Percentiles rank a stretch among this genome's conserved stretches.
Conservation (phyloP, 2,888 invertebrate species). For the Parascotia fuliginaria region DNA sequence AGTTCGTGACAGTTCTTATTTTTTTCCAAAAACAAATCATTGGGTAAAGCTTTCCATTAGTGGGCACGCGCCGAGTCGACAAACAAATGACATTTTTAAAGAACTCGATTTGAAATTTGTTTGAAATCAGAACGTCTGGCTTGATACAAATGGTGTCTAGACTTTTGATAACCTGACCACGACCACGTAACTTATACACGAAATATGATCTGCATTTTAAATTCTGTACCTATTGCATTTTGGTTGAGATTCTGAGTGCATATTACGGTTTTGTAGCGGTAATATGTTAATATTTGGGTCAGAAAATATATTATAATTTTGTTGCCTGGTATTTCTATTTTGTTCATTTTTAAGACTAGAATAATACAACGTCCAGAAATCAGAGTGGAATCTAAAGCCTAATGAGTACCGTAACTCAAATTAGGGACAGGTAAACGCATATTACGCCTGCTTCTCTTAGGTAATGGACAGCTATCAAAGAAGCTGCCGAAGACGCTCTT, state of each 20-base stretch:
- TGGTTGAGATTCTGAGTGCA: slow-evolving; percentile 2
- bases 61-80: slow-evolving; percentile 80
- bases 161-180: slow-evolving; percentile 65
- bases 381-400: too few species aligned
- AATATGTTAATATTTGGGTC: too few species aligned
- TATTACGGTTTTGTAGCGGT: background rate
- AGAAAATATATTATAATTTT: too few species aligned
- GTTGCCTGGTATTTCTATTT: too few species aligned
- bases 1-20: slow-evolving; percentile 64
- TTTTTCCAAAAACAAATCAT: slow-evolving; percentile 68
- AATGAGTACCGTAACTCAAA: too few species aligned
- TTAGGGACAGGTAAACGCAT: too few species aligned
- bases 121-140: slow-evolving; percentile 75
- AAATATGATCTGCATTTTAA: slow-evolving; percentile 30
- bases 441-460: too few species aligned
- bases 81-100: slow-evolving; percentile 80
- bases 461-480: too few species aligned
- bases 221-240: slow-evolving; percentile 13
- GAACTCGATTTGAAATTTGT: slow-evolving; percentile 76
- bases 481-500: too few species aligned
- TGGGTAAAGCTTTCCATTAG: slow-evolving; percentile 80
- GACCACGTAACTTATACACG: slow-evolving; percentile 25
- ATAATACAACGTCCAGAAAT: too few species aligned
- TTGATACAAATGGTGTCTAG: slow-evolving; percentile 79
- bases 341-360: too few species aligned